Evolutionary conservation across 1,140 invertebrate species (phyloP).

Genomic region (Helicoverpa armigera): DNA sequence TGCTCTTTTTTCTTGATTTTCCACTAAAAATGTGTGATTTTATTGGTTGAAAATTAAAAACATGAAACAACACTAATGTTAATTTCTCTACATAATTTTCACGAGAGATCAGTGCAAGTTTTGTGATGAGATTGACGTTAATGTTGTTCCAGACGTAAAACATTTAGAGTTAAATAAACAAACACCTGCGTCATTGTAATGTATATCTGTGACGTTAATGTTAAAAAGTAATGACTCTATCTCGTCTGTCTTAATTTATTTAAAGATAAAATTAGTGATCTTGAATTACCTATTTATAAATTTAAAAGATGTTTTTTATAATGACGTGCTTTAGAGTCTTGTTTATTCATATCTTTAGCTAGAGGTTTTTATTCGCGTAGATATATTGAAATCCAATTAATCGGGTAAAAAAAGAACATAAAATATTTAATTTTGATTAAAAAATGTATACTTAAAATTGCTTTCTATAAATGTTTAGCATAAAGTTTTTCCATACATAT

Average conservation of each 20-base stretch:
- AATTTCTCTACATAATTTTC: no score
- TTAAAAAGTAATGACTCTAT: constrained; percentile 19
- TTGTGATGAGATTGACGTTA: not conserved
- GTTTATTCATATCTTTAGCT: not conserved
- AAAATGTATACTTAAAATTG: no score
- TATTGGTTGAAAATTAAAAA: not conserved
- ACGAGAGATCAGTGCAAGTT: not conserved
- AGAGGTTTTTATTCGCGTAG: not conserved
- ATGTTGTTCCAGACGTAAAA: not conserved
- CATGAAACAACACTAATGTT: no score
- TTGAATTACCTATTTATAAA: constrained; percentile 10
- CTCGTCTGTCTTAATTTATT: constrained; percentile 10
- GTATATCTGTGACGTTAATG: not conserved
- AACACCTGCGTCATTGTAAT: constrained; percentile 26
- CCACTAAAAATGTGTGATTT: not conserved
- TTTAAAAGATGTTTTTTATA: not conserved
- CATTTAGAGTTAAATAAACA: not conserved
- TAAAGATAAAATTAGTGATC: constrained; percentile 4
- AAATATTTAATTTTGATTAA: no score
- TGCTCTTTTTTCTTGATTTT: not conserved
- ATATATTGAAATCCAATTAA: no score
- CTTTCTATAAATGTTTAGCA: no score
- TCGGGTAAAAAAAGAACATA: no score
- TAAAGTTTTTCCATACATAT: no score
- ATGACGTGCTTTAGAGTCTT: not conserved